A percentile compares a stretch with the other conserved stretches of the same genome.
These are phyloP conservation scores for Melanargia galathea DNA, from an alignment of 2,888 invertebrate genomes.

Conservation along the genomic window DNA sequence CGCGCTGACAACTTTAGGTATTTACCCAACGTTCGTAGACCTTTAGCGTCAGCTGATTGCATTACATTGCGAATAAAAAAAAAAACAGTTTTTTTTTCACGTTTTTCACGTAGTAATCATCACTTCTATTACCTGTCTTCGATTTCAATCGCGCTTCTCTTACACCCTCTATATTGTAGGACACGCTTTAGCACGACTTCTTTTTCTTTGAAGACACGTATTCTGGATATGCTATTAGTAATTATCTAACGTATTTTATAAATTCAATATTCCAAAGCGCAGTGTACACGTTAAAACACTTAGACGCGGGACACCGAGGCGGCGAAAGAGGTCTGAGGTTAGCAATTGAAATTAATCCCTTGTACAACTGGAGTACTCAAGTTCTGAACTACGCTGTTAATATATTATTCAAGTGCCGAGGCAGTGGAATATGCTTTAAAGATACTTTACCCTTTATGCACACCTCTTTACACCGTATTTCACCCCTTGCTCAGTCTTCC, in stretches of 20 bases:
- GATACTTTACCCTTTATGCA: constrained; percentile 16
- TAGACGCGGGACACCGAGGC: constrained; percentile 40
- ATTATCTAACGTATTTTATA: background rate
- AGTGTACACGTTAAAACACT: constrained; percentile 53
- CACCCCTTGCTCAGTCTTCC: background rate
- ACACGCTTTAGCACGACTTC: too few relatives aligned
- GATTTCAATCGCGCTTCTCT: too few relatives aligned
- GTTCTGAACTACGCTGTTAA: constrained; percentile 31
- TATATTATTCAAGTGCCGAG: constrained; percentile 34
- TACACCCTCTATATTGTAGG: too few relatives aligned
- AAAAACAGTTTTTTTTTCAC: too few relatives aligned
- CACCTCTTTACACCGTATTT: constrained; percentile 9
- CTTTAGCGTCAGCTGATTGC: too few relatives aligned
- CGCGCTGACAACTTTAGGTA: too few relatives aligned
- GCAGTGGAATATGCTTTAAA: constrained; percentile 18
- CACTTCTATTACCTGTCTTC: too few relatives aligned
- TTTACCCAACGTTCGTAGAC: too few relatives aligned
- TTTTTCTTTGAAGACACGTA: background rate
- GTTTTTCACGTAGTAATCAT: too few relatives aligned
- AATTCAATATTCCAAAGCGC: constrained; percentile 31
- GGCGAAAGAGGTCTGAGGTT: constrained; percentile 46
- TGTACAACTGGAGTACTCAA: constrained; percentile 31
- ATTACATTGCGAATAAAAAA: too few relatives aligned
- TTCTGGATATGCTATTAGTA: background rate
- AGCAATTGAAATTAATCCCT: constrained; percentile 46